Conservation (phyloP, 2,113 vertebrate genomes). For the Colaptes auratus region DNA sequence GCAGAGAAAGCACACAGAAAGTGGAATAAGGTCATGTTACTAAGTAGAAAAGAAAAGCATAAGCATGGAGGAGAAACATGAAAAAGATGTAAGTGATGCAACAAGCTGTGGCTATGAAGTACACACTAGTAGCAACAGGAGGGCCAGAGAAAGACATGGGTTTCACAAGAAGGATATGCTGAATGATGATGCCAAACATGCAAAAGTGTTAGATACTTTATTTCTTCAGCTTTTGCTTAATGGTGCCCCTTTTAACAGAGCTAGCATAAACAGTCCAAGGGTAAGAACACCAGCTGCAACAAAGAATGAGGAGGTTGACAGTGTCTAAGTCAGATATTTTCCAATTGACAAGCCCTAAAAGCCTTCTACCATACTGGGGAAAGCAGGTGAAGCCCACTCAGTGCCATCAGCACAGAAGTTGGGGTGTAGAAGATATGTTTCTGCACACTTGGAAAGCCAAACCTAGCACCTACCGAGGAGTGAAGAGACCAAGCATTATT, state of each 20-base stretch:
- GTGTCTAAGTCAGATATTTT: background rate
- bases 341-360: background rate
- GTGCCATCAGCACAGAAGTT: background rate
- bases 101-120: background rate
- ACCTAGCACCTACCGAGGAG: background rate
- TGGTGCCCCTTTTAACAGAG: background rate
- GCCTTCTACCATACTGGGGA: background rate
- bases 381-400: background rate
- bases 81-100: constrained; percentile 27
- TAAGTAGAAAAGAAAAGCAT: constrained; percentile 27
- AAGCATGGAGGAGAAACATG: background rate
- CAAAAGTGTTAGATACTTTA: background rate
- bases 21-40: constrained; percentile 49
- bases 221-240: background rate
- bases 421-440: background rate
- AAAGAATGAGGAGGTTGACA: background rate
- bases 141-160: background rate
- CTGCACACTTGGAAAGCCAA: background rate
- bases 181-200: background rate
- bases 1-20: constrained; percentile 54
- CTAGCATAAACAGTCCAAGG: background rate
- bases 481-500: background rate
- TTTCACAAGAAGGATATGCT: background rate
- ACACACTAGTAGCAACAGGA: background rate
- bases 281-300: background rate